Evolutionary conservation across 2,797 vertebrate genomes (phyloP), one percentile per base, ranked within the genome.

Genomic region (Carapus acus): DNA sequence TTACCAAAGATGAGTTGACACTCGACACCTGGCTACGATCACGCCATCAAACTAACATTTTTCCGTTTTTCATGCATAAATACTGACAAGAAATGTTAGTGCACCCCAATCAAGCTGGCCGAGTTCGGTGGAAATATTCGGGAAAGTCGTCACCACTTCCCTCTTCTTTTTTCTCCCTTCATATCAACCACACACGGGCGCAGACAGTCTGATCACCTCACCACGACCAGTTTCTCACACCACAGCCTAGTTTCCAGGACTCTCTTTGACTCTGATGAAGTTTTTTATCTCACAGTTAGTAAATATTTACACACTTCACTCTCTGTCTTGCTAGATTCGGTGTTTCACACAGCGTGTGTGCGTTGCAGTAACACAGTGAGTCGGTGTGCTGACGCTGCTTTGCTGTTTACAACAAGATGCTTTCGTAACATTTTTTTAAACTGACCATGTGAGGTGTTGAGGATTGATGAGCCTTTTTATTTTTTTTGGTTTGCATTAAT

Each of bases 401-500:
- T 62, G 68, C 21, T 65, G n/a, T 49, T 43, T 62, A 20, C 49
- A 69, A 71, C 5, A 55, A 67, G 54, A 29, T 62, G 62, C 77
- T 80, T 71, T 77, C 33, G 63, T 71, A 65, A 67, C 17, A 50
- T 73, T 71, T n/a, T n/a, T 72, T 58, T 67, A 49, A 38, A 63
- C 67, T 44, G 40, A 46, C 60, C 27, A 47, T 55, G 58, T 59
- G 60, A 71, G 49, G 50, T 42, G 39, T 65, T 71, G 63, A 56
- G 57, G 31, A 43, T 82, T 73, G 72, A 79, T 80, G 82, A 84
- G 76, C 47, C 58, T 36, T 75, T 81, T 68, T 33, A 60, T 59
- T 69, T 63, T 76, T 51, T 62, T 69, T 51, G 61, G 69, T 55
- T 69, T 70, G 68, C 54, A 65, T 78, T 60, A 76, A 69, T 80